Evolutionary conservation across 2,888 invertebrate species (phyloP), one percentile per base, ranked within the genome.

Genomic region (Pterostichus madidus): DNA sequence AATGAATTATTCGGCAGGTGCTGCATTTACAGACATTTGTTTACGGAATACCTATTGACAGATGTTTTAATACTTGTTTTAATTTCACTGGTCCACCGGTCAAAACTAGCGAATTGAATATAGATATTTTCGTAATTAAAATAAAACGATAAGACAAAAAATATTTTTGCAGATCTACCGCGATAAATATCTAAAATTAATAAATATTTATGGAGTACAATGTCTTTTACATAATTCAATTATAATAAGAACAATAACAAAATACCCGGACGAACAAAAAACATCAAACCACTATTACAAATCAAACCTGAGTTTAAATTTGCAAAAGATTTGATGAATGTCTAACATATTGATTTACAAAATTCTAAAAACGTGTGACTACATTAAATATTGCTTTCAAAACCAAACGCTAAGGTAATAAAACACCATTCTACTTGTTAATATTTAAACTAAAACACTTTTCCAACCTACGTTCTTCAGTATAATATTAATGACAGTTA

Each of bases 381-480:
- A 75, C 75, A 75, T 44, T 75, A 11, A 75, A 49, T 77, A 39
- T 79, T 79, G 79, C 59, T 79, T 10, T 64, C 49, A 61, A 79
- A 79, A 17, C 49, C 61, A 79, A 64, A 79, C 64, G 44, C 79
- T 79, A 79, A 56, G 77, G 44, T 39, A 71, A 71, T 64, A 64
- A 75, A 52, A 75, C 59, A 79, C 79, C 78, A 78, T 64, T 61
- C 79, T 79, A 79, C 79, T 44, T n/a, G 61, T 61, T 44, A 78
- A 78, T 61, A 78, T 59, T 24, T 59, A 61, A 79, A 79, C 79
- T 59, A 59, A 61, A 79, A 79, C 79, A 79, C 59, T 79, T 79
- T 44, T 77, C 31, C 61, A 79, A 79, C 64, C 79, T 79, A 79
- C 79, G 35, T 61, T 79, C 32, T 64, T 46, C 64, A 64, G 31